Base-by-base conservation (phyloP, 2,113 vertebrate genomes). In the Coptodon rendalli region DNA sequence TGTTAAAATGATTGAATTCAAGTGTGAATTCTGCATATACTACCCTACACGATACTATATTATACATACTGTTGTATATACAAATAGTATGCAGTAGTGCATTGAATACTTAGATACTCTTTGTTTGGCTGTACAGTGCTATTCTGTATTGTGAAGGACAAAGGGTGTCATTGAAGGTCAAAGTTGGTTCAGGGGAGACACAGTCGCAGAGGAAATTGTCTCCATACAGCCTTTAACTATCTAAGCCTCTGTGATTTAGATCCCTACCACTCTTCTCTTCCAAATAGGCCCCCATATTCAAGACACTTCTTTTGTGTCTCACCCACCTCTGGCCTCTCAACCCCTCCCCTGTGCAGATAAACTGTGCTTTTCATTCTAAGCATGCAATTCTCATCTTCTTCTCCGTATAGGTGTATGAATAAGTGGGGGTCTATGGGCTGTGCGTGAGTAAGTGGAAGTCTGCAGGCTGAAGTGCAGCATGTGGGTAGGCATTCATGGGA, bases 381-480 rank as follows among this genome's bases (percentile, higher is more conserved):
- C 89, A 92, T 93, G 87, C 92, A 88, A 82, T 92, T 92, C 92
- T 45, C 86, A 84, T 84, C 91, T 61, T 92, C 56, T 73, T 66
- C 85, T 82, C 83, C 73, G 81, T 91, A 89, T 89, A 94, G 91
- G 93, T 94, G 83, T 93, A 87, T 66, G 84, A 92, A 90, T 93
- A 91, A 92, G 85, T 91, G 91, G 87, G 45, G 71, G 91, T 92
- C 80, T 86, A 56, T 87, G 84, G 84, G 87, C 88, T 87, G 89
- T 92, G 91, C 45, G 85, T 94, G 93, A 91, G 86, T 93, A 92
- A 94, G 92, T 93, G 93, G 89, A 87, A 90, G 86, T 91, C 89
- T 92, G 89, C 78, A 34, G 78, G 71, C 82, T 91, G 85, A 89
- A 94, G 93, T 92, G 93, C 79, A 86, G 90, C 88, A 89, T 93